Evolutionary conservation across 2,888 invertebrate species (phyloP).

Genomic region (Cetonia aurata): DNA sequence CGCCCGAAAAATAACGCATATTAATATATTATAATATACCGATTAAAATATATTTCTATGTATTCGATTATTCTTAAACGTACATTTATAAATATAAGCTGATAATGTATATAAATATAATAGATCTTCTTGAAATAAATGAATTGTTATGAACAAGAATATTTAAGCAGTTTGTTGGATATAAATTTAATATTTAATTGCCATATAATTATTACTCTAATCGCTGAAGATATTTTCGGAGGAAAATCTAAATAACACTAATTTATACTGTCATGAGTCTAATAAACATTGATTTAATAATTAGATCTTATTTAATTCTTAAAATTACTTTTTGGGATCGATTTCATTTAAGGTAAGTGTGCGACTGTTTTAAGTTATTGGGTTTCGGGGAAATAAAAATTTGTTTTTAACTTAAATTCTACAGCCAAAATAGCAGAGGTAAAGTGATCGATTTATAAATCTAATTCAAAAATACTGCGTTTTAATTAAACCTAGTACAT

Average conservation of each 20-base stretch:
- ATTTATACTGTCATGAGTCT: slow-evolving; percentile 45
- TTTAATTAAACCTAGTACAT: too few relatives aligned
- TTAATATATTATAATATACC: slow-evolving; percentile 8
- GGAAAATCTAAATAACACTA: slow-evolving; percentile 41
- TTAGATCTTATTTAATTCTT: slow-evolving; percentile 2
- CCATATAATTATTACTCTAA: slow-evolving; percentile 34
- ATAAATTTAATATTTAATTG: slow-evolving; percentile 40
- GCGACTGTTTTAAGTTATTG: too few relatives aligned
- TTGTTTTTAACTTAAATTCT: too few relatives aligned
- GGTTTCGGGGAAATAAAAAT: too few relatives aligned
- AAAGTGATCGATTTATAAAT: too few relatives aligned
- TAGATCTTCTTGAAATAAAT: slow-evolving; percentile 49
- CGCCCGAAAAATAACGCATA: not conserved
- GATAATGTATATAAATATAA: slow-evolving; percentile 43
- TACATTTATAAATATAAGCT: slow-evolving; percentile 30
- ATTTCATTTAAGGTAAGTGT: too few relatives aligned
- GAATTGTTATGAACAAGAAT: slow-evolving; percentile 52
- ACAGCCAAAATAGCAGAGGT: too few relatives aligned
- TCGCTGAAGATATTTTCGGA: slow-evolving; percentile 37
- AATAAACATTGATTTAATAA: slow-evolving; percentile 46
- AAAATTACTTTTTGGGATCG: too few relatives aligned
- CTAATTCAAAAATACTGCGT: too few relatives aligned
- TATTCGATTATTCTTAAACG: not conserved
- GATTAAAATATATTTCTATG: slow-evolving; percentile 27
- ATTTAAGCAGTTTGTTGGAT: slow-evolving; percentile 54